A percentile compares a stretch with the other conserved stretches of the same genome.
phyloP scores from a whole-genome alignment of 2,888 invertebrate species.

The Drosophila monieri region DNA sequence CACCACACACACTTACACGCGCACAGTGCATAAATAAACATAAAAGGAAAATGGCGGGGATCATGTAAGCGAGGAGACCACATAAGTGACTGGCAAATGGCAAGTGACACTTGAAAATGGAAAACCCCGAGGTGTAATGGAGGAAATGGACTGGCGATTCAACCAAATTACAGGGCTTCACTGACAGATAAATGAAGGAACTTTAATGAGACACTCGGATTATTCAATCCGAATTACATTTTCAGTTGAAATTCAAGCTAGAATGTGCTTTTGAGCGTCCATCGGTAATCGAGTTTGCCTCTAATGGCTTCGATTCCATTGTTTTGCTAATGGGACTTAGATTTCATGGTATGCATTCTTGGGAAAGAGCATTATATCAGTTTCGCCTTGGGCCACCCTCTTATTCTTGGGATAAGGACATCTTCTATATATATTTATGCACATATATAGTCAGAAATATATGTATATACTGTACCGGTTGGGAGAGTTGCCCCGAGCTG shows the following conservation, averaged over 20 bases:
- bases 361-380: constrained; percentile 41
- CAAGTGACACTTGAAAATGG: constrained; percentile 30
- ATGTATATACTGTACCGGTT: constrained; percentile 13
- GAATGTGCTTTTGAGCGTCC: background rate
- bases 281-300: constrained; percentile 11
- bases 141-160: constrained; percentile 1
- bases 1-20: background rate
- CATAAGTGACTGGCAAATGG: constrained; percentile 40
- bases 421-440: constrained; percentile 5
- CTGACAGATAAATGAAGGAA: background rate
- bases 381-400: constrained; percentile 5
- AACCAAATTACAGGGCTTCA: background rate
- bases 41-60: constrained; percentile 27
- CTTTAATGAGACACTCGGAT: background rate
- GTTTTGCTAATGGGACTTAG: constrained; percentile 21
- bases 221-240: background rate
- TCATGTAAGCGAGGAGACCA: constrained; percentile 7
- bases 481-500: constrained; percentile 48
- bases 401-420: background rate
- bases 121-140: constrained; percentile 4
- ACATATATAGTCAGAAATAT: background rate
- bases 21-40: constrained; percentile 10
- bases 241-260: background rate
- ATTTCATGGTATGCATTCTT: constrained; percentile 1
- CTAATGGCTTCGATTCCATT: constrained; percentile 19